Evolutionary conservation across 2,113 vertebrate species (phyloP), one percentile per base, ranked within the genome.

Genomic region (Phaethornis superciliosus): DNA sequence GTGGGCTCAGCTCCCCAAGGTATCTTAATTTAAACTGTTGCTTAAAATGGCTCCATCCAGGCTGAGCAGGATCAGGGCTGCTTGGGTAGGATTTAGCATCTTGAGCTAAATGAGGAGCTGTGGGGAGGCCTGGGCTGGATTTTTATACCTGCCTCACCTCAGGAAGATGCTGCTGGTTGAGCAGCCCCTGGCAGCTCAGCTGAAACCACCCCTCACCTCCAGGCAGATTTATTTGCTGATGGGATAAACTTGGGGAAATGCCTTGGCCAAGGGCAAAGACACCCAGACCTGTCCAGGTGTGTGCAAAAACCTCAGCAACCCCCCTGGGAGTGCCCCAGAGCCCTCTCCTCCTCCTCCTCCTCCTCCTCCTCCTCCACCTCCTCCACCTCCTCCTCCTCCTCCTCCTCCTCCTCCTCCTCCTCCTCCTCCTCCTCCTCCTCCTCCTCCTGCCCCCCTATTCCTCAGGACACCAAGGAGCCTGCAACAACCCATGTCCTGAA

Each of bases 51-150:
- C 96, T 88, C 93, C 86, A 35, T 88, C 74, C 69, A 21, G 4
- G 20, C 85, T 96, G 93, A 96, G 96, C 88, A 91, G 96, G 96
- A 96, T 93, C 96, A 96, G 92, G 55, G 51, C 75, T 24, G 55
- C 83, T 46, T 47, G 87, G 82, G 62, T 24, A 49, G 95, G 97
- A 94, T 97, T 96, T 94, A 87, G 3, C n/a, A 51, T 32, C 78
- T 72, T 95, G 63, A 96, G 81, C 89, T 4, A 40, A 40, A 40
- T 40, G 1, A 26, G 69, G 75, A 85, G 81, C 85, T 71, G 37
- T 74, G 18, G 44, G 28, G 35, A 81, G 54, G 5, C 65, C 56
- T 1, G 59, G 59, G 80, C 46, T 82, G 67, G 78, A 58, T 78
- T 89, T 95, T 82, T 78, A 77, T 69, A 77, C 63, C 49, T 49